Conservation (phyloP, 2,113 vertebrate genomes). For the Paramormyrops kingsleyae region DNA sequence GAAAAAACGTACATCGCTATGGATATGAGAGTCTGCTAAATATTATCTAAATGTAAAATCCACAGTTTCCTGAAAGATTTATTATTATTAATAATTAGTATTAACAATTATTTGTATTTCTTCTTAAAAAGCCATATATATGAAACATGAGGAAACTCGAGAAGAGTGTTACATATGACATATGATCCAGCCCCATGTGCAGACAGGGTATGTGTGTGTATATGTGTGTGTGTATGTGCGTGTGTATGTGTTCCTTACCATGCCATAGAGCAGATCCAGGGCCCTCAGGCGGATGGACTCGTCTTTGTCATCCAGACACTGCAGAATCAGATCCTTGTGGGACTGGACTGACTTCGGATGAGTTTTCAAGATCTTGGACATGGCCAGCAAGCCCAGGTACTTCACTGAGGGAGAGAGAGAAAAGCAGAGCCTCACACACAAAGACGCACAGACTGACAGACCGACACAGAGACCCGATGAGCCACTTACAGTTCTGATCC, state of each 20-base stretch:
- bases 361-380: conserved; percentile 98
- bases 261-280: conserved; percentile 91
- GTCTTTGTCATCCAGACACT: conserved; percentile 96
- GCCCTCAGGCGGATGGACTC: conserved; percentile 94
- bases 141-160: neutral
- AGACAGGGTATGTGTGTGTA: neutral
- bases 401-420: conserved; percentile 72
- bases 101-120: neutral
- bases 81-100: neutral
- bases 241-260: conserved; percentile 59
- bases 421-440: neutral
- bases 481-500: conserved; percentile 97
- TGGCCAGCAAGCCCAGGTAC: conserved; percentile 90
- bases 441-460: no score
- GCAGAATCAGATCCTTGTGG: conserved; percentile 95
- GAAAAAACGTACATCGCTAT: neutral
- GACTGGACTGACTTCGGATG: conserved; percentile 97
- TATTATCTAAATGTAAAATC: neutral
- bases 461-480: conserved; percentile 46
- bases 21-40: neutral
- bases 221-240: neutral
- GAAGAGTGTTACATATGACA: neutral
- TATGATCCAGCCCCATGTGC: neutral
- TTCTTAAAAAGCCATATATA: neutral
- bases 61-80: neutral